Evolutionary conservation across 2,888 invertebrate species (phyloP).

Genomic region (Tortricodes alternella): DNA sequence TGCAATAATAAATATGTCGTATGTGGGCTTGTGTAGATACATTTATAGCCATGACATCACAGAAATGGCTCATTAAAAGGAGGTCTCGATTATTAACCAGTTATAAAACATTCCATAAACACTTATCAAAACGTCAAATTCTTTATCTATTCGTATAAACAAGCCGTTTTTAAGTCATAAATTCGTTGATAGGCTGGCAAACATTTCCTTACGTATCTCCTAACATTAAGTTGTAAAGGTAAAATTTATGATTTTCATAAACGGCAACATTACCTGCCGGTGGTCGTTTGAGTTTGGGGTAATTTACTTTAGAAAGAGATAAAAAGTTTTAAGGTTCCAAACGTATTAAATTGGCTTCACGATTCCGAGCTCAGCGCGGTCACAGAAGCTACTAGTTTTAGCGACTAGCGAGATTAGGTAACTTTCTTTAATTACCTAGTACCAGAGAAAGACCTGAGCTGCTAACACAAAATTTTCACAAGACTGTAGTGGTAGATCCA

Average conservation of each 20-base stretch:
- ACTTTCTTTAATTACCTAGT: background rate
- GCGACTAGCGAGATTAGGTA: background rate
- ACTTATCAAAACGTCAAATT: conserved; percentile 31
- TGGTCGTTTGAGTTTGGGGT: conserved; percentile 30
- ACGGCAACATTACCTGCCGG: conserved; percentile 30
- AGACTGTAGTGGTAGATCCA: too few species aligned
- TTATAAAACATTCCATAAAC: conserved; percentile 20
- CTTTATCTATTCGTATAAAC: conserved; percentile 41
- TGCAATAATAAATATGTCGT: too few species aligned
- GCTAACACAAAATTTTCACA: too few species aligned
- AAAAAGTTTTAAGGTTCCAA: conserved; percentile 10
- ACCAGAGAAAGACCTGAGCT: too few species aligned
- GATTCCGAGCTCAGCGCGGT: too few species aligned
- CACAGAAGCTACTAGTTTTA: background rate
- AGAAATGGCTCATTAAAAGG: background rate
- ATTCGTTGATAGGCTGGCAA: conserved; percentile 50
- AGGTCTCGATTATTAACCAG: too few species aligned
- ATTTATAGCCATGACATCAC: background rate
- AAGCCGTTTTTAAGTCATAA: conserved; percentile 45
- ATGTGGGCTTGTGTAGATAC: too few species aligned
- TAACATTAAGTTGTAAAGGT: conserved; percentile 53
- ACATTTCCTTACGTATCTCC: conserved; percentile 47
- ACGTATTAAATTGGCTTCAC: conserved; percentile 3
- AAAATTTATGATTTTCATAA: conserved; percentile 52
- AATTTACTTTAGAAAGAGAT: conserved; percentile 31